These are phyloP conservation scores for Nicator chloris DNA, from an alignment of 2,113 vertebrate genomes.

Conservation along the genomic window DNA sequence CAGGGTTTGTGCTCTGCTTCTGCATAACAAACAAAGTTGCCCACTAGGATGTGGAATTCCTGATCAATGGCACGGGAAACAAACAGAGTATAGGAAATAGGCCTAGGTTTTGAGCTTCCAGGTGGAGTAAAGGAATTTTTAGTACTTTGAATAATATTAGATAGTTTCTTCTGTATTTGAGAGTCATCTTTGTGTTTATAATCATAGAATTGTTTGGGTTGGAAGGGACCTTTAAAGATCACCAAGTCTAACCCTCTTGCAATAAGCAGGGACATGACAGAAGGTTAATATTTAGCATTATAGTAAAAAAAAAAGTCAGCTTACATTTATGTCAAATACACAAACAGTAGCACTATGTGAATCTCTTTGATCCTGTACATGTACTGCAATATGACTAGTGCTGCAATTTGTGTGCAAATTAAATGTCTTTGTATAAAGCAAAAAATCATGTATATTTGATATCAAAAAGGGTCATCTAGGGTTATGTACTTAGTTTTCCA, in stretches of 20 bases:
- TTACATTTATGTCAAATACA: neutral
- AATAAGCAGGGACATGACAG: neutral
- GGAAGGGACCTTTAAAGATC: neutral
- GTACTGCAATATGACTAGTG: neutral
- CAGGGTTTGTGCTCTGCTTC: neutral
- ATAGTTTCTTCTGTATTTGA: neutral
- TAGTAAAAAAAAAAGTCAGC: neutral
- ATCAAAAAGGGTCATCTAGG: neutral
- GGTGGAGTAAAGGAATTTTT: neutral
- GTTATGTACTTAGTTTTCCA: constrained; percentile 24
- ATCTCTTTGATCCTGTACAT: neutral
- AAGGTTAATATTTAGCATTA: neutral
- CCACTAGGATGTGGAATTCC: neutral
- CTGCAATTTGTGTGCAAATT: neutral
- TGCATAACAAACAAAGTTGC: neutral
- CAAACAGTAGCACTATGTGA: neutral
- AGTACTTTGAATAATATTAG: neutral
- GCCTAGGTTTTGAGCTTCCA: neutral
- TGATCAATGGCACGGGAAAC: neutral
- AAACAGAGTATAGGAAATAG: neutral
- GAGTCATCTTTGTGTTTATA: neutral
- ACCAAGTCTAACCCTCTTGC: neutral
- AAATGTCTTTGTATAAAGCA: neutral
- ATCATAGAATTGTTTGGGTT: neutral
- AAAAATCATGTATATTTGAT: neutral